A percentile compares a stretch with the other conserved stretches of the same genome.
These are phyloP conservation scores for Marcusenius ussheri DNA, from an alignment of 2,113 vertebrate genomes.

Conservation along the genomic window DNA sequence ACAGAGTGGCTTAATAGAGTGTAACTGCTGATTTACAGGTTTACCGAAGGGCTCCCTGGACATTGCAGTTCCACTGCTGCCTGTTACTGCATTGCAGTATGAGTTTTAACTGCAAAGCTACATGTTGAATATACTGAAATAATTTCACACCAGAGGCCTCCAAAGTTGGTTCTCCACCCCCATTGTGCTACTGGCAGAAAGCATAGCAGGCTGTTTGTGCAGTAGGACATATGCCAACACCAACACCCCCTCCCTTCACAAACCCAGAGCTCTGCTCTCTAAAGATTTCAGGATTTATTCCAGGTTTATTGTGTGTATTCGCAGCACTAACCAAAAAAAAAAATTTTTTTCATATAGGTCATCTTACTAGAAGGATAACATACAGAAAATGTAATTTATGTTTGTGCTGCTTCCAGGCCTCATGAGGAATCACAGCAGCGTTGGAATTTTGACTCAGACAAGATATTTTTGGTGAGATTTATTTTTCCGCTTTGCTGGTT, in stretches of 20 bases:
- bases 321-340: neutral
- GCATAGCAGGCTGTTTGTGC: neutral
- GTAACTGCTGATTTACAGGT: constrained; percentile 3
- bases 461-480: constrained; percentile 6
- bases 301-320: neutral
- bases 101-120: neutral
- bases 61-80: neutral
- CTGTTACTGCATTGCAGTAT: neutral
- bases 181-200: constrained; percentile 4
- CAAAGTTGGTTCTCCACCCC: neutral
- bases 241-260: neutral
- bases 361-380: neutral
- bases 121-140: neutral
- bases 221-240: constrained; percentile 3
- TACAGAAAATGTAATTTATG: neutral
- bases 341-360: neutral
- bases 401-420: neutral
- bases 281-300: neutral
- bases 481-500: neutral
- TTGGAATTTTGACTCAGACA: neutral
- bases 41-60: neutral
- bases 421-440: neutral
- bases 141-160: neutral
- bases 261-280: neutral
- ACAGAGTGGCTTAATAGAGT: neutral